Conservation (phyloP, 2,113 vertebrate genomes). For the Mellivora capensis region DNA sequence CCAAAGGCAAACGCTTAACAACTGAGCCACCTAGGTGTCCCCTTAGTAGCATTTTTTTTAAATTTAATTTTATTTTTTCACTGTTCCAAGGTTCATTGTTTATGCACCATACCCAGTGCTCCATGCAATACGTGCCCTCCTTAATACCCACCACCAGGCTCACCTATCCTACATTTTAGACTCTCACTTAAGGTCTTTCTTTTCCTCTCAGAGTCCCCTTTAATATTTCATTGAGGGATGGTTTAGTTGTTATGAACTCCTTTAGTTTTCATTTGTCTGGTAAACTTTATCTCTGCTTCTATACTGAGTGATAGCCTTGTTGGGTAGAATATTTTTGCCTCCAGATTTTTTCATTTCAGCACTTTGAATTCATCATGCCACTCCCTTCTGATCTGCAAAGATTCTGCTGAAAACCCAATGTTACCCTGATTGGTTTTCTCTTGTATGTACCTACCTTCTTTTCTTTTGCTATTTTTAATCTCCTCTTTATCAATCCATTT, state of each 20-base stretch:
- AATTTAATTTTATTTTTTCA: too few species aligned
- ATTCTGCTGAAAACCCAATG: neutral
- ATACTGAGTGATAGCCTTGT: neutral
- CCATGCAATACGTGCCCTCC: too few species aligned
- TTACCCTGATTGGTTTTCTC: neutral
- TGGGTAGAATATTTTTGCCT: neutral
- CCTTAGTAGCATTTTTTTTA: too few species aligned
- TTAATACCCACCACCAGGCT: too few species aligned
- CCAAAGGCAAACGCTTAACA: too few species aligned
- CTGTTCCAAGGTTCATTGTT: too few species aligned
- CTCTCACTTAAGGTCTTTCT: neutral
- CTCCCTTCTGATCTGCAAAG: neutral
- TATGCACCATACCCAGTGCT: too few species aligned
- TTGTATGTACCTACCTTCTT: neutral
- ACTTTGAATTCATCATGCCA: neutral
- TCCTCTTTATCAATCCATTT: neutral
- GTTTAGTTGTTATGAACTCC: neutral
- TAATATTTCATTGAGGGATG: neutral
- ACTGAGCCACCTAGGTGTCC: too few species aligned
- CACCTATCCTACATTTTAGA: neutral
- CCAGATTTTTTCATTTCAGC: neutral
- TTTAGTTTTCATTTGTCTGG: neutral
- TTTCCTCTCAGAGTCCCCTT: neutral
- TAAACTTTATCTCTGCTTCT: neutral
- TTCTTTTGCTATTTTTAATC: neutral